Evolutionary conservation across 2,888 invertebrate species (phyloP), one percentile per base, ranked within the genome.

Genomic region (Diaprepes abbreviatus): DNA sequence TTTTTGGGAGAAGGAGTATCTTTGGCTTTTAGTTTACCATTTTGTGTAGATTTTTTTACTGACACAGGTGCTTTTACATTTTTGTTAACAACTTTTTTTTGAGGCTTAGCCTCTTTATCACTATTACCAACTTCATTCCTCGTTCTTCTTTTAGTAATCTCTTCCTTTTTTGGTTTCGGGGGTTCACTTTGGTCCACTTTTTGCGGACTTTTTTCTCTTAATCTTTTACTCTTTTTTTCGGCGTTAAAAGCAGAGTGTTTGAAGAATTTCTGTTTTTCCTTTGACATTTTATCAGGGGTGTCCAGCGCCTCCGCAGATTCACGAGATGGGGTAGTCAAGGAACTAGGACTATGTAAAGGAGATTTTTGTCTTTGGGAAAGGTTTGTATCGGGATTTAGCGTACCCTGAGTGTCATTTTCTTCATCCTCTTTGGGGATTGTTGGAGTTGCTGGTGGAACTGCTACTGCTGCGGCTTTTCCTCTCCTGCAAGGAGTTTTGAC

Each of bases 211-310:
- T 88, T 88, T 48, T 70, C 70, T 17, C 33, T 55, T 35, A 62
- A 38, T 28, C 66, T 55, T n/a, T 28, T 60, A 19, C 57, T 40
- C 14, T 58, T 62, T 83, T 89, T 89, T 75, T 89, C 91, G 72
- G 91, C 88, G 83, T 93, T 92, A 83, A 93, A 93, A 62, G 91
- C 92, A 78, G 92, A 92, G 82, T 90, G 88, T 83, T 92, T 88
- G 87, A 94, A 94, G 87, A 93, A 93, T 85, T 93, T 93, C 85
- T 92, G 93, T 85, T 93, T 94, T 87, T 94, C 93, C 86, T 93
- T 92, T 75, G 93, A 93, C 89, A 93, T 93, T 83, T 89, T 88
- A 84, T 92, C 92, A 85, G 90, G 88, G 82, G 89, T 89, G 80
- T 88, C 88, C 77, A 88, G 86, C 75, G 86, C 24, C 9, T 45